phyloP scores from a whole-genome alignment of 2,797 vertebrate species.

The Enoplosus armatus region DNA sequence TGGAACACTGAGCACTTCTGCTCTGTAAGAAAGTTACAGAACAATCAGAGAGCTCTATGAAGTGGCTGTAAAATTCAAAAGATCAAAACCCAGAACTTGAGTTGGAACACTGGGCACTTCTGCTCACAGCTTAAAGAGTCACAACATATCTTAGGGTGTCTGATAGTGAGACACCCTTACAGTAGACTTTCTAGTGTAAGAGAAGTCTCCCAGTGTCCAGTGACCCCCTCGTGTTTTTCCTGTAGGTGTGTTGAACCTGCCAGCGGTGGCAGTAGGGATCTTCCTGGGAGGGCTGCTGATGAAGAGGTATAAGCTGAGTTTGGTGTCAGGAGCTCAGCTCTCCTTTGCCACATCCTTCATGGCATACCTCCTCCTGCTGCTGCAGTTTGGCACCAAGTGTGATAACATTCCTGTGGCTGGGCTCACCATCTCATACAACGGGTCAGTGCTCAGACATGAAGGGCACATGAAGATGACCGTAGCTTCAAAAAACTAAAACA shows the following conservation, averaged over 20 bases:
- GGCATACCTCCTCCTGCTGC: constrained; percentile 84
- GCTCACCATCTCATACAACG: constrained; percentile 87
- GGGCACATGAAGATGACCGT: not conserved
- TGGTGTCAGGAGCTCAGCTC: constrained; percentile 87
- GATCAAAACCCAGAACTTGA: not conserved
- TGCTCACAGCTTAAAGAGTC: not conserved
- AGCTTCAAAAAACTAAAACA: not conserved
- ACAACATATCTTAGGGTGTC: not conserved
- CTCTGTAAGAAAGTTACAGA: not conserved
- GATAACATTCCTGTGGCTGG: constrained; percentile 87
- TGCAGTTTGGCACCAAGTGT: constrained; percentile 86
- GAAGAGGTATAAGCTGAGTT: constrained; percentile 88
- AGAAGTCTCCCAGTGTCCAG: not conserved
- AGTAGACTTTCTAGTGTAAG: not conserved
- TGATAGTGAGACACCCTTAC: not conserved
- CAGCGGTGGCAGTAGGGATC: constrained; percentile 86
- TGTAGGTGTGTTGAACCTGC: constrained; percentile 87
- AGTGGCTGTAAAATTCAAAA: not conserved
- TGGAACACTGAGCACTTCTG: too few relatives aligned
- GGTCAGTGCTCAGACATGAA: constrained; percentile 77
- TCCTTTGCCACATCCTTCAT: constrained; percentile 83
- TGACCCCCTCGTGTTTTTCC: not conserved
- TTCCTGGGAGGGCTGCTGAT: constrained; percentile 89
- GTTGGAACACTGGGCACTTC: not conserved
- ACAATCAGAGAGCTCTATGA: not conserved